These are phyloP conservation scores for Musca domestica DNA, from an alignment of 1,140 invertebrate species.

Conservation along the genomic window DNA sequence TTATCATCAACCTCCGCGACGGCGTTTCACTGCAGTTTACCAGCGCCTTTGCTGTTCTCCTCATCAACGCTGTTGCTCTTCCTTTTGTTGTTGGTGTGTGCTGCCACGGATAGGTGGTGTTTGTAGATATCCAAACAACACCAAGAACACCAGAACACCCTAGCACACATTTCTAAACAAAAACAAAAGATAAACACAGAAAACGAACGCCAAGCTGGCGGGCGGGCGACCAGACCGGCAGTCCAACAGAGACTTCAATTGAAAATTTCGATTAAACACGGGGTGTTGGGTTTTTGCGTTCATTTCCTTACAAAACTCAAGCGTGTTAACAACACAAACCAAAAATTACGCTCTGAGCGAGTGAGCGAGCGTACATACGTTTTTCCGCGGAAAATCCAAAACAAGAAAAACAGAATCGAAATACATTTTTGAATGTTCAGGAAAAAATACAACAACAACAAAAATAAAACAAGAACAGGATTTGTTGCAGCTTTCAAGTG, in stretches of 20 bases:
- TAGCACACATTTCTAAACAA: neutral
- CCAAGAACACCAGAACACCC: neutral
- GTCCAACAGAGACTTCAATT: too few relatives aligned
- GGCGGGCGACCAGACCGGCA: neutral
- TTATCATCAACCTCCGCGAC: neutral
- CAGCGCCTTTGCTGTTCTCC: neutral
- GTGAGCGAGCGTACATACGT: too few relatives aligned
- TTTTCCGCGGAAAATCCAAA: neutral
- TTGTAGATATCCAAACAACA: too few relatives aligned
- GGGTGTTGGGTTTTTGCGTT: conserved; percentile 3
- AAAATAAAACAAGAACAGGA: too few relatives aligned
- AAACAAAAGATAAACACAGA: neutral
- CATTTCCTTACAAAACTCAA: conserved; percentile 17
- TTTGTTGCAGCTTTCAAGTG: too few relatives aligned
- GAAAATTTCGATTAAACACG: too few relatives aligned
- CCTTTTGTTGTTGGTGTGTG: too few relatives aligned
- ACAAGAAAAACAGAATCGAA: neutral
- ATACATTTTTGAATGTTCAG: conserved; percentile 1
- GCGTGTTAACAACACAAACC: conserved; percentile 1
- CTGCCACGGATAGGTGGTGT: too few relatives aligned
- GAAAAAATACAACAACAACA: too few relatives aligned
- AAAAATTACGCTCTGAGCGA: neutral
- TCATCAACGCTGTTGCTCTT: neutral
- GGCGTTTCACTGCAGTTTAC: neutral
- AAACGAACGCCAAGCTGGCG: neutral